These are phyloP conservation scores for Marronus borbonicus DNA, from an alignment of 2,888 invertebrate species.

Conservation along the genomic window DNA sequence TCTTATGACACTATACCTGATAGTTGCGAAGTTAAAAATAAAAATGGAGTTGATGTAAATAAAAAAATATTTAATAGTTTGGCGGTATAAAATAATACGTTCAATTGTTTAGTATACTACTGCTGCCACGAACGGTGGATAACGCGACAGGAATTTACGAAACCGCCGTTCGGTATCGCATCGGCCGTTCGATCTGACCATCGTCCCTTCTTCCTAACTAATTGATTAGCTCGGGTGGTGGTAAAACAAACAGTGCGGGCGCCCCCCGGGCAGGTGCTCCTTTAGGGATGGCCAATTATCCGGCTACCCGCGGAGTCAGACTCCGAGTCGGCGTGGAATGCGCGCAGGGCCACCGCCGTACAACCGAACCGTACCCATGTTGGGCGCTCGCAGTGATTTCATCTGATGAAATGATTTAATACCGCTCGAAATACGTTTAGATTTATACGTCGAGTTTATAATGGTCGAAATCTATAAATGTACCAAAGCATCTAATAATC, in stretches of 20 bases:
- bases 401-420: conserved; percentile 58
- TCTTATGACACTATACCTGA: conserved; percentile 12
- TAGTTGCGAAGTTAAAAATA: conserved; percentile 7
- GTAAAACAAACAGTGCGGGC: conserved; percentile 63
- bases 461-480: neutral
- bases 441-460: conserved; percentile 38
- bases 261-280: conserved; percentile 64
- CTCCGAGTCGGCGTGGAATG: conserved; percentile 65
- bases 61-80: neutral
- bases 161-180: neutral
- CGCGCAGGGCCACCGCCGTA: conserved; percentile 56
- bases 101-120: conserved; percentile 5
- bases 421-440: conserved; percentile 46
- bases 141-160: conserved; percentile 31
- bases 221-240: conserved; percentile 60
- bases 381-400: conserved; percentile 52
- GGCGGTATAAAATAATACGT: neutral
- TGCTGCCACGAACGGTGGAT: neutral
- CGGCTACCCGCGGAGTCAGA: conserved; percentile 63
- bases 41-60: neutral
- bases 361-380: conserved; percentile 47
- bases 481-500: too few relatives aligned
- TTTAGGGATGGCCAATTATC: conserved; percentile 67
- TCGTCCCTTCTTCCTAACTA: conserved; percentile 51
- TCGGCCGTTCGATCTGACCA: conserved; percentile 1